A percentile compares a stretch with the other conserved stretches of the same genome.
Evolutionary conservation across 2,797 vertebrate species (phyloP).

Genomic region (Smutsia gigantea): DNA sequence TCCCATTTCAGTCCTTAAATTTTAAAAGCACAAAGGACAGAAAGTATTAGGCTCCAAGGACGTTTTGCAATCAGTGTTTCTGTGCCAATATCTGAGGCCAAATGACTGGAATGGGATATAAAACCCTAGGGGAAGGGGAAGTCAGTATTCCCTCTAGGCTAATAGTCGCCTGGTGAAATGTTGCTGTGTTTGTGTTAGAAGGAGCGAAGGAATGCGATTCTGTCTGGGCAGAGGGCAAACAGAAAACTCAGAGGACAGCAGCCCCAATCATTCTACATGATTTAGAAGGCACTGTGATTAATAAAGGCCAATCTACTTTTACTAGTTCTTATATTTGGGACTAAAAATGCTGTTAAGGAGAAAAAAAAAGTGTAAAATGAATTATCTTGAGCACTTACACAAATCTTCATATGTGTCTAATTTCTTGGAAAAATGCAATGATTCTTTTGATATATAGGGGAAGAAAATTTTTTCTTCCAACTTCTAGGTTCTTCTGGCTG

Average conservation of each 20-base stretch:
- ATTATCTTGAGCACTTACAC: background rate
- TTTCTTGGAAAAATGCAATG: background rate
- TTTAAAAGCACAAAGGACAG: background rate
- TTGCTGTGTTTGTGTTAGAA: constrained; percentile 36
- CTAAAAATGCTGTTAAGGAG: background rate
- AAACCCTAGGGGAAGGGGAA: constrained; percentile 48
- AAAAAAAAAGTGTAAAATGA: background rate
- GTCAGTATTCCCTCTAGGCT: constrained; percentile 47
- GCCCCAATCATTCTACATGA: background rate
- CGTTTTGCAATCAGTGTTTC: constrained; percentile 26
- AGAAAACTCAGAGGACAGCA: background rate
- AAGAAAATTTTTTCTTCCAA: background rate
- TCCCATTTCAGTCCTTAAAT: background rate
- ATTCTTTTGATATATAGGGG: background rate
- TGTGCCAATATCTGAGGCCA: constrained; percentile 20
- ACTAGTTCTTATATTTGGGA: background rate
- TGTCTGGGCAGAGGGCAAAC: constrained; percentile 56
- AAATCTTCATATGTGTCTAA: background rate
- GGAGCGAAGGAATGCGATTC: constrained; percentile 41
- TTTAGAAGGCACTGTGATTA: background rate
- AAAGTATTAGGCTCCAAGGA: background rate
- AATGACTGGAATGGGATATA: background rate
- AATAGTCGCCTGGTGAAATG: constrained; percentile 28
- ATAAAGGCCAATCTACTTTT: background rate
- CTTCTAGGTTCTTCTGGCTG: background rate